These are phyloP conservation scores for Ophion slaviceki DNA, from an alignment of 2,888 invertebrate species.

Conservation along the genomic window DNA sequence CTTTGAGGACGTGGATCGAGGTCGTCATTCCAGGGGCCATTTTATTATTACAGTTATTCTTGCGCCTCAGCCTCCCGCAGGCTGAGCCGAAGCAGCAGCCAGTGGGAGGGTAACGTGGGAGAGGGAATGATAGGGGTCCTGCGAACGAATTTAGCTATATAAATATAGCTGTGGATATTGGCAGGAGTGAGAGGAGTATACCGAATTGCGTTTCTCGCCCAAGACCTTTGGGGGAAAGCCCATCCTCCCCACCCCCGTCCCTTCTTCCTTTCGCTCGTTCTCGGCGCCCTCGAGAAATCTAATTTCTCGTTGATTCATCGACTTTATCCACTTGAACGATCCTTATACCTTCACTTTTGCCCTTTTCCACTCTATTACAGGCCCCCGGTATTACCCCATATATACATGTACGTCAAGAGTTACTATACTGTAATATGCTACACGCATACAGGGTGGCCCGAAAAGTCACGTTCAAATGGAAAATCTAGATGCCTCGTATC, in stretches of 20 bases:
- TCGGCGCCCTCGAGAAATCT: conserved; percentile 58
- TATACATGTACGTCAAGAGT: conserved; percentile 5
- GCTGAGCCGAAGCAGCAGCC: too few relatives aligned
- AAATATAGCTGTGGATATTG: conserved; percentile 21
- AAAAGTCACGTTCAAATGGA: too few relatives aligned
- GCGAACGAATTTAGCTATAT: not conserved
- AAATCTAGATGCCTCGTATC: too few relatives aligned
- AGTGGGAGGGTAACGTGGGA: not conserved
- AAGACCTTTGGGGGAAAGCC: conserved; percentile 29
- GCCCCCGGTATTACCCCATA: too few relatives aligned
- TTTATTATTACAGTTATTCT: conserved; percentile 64
- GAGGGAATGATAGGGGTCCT: too few relatives aligned
- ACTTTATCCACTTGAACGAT: conserved; percentile 62
- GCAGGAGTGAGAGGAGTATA: not conserved
- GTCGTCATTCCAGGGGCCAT: not conserved
- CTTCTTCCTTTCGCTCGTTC: conserved; percentile 6
- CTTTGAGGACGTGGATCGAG: not conserved
- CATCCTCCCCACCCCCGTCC: conserved; percentile 9
- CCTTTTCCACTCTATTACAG: conserved; percentile 52
- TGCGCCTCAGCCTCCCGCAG: conserved; percentile 12
- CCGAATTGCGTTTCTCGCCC: conserved; percentile 39
- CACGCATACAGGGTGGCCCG: conserved; percentile 7
- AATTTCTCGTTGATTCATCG: conserved; percentile 67
- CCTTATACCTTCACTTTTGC: conserved; percentile 63
- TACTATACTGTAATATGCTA: conserved; percentile 3